Percentiles rank a stretch among this genome's conserved stretches.
phyloP scores from a whole-genome alignment of 2,888 invertebrate genomes.

The Polydesmus complanatus region DNA sequence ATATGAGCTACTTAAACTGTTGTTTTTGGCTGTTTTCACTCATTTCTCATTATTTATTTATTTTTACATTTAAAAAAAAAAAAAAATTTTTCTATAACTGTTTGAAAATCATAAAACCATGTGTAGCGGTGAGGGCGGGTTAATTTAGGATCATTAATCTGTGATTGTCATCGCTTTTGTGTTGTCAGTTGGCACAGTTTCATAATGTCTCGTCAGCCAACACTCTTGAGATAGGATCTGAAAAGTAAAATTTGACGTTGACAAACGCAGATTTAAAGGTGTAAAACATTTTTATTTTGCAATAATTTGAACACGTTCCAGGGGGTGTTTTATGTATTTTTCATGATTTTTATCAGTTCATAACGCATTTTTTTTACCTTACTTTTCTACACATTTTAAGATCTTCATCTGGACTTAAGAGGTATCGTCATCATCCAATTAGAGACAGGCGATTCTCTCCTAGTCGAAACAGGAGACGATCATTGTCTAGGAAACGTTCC shows the following conservation, averaged over 20 bases:
- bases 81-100: too few species aligned
- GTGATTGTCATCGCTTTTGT: too few species aligned
- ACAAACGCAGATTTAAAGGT: background rate
- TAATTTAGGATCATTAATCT: too few species aligned
- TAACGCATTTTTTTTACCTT: background rate
- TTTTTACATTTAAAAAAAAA: too few species aligned
- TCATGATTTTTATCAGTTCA: background rate
- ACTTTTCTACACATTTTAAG: background rate
- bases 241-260: background rate
- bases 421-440: too few species aligned
- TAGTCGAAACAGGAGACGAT: background rate
- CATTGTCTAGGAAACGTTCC: background rate
- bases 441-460: background rate
- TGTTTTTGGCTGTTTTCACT: too few species aligned
- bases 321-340: background rate
- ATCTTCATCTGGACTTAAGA: background rate
- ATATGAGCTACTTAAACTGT: too few species aligned
- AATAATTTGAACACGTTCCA: too few species aligned
- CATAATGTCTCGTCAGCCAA: background rate
- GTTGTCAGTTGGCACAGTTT: background rate
- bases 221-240: background rate
- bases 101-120: too few species aligned
- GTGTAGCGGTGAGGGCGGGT: too few species aligned
- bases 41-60: too few species aligned
- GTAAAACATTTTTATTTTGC: background rate